A percentile compares a stretch with the other conserved stretches of the same genome.
These are phyloP conservation scores for Macrobrachium nipponense DNA, from an alignment of 1,140 invertebrate species.

Conservation along the genomic window DNA sequence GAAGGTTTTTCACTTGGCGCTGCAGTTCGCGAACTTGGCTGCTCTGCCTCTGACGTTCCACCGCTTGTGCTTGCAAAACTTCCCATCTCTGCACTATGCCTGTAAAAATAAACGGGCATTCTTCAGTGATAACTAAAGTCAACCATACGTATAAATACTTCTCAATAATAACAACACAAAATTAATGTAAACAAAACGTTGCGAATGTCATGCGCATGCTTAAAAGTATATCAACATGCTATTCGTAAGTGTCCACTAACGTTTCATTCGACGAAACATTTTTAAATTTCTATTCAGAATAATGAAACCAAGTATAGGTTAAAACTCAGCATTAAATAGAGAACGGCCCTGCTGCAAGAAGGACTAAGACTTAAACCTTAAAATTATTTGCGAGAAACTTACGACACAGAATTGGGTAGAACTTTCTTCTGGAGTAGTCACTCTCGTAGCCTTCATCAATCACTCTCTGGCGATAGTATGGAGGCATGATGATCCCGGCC, in stretches of 20 bases:
- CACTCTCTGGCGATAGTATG: slow-evolving; percentile 33
- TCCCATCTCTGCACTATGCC: slow-evolving; percentile 75
- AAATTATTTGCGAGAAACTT: slow-evolving; percentile 3
- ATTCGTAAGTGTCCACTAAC: not conserved
- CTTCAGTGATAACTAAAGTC: not conserved
- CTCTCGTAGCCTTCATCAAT: slow-evolving; percentile 66
- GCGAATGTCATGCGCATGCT: not conserved
- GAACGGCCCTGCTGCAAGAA: too few relatives aligned
- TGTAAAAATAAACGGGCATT: slow-evolving; percentile 67
- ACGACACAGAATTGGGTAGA: slow-evolving; percentile 57
- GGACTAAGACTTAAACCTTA: too few relatives aligned
- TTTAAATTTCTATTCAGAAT: too few relatives aligned
- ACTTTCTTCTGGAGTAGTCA: slow-evolving; percentile 65
- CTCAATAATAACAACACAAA: too few relatives aligned
- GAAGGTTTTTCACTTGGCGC: slow-evolving; percentile 70
- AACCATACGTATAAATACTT: too few relatives aligned
- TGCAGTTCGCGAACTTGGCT: slow-evolving; percentile 68
- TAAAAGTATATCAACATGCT: not conserved
- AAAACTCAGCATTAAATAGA: too few relatives aligned
- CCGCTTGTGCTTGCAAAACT: slow-evolving; percentile 70
- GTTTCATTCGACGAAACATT: too few relatives aligned
- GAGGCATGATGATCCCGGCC: slow-evolving; percentile 33
- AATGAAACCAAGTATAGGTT: too few relatives aligned
- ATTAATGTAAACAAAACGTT: too few relatives aligned
- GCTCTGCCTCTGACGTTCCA: slow-evolving; percentile 70